These are phyloP conservation scores for Baronia brevicornis DNA, from an alignment of 2,888 invertebrate species.

Conservation along the genomic window DNA sequence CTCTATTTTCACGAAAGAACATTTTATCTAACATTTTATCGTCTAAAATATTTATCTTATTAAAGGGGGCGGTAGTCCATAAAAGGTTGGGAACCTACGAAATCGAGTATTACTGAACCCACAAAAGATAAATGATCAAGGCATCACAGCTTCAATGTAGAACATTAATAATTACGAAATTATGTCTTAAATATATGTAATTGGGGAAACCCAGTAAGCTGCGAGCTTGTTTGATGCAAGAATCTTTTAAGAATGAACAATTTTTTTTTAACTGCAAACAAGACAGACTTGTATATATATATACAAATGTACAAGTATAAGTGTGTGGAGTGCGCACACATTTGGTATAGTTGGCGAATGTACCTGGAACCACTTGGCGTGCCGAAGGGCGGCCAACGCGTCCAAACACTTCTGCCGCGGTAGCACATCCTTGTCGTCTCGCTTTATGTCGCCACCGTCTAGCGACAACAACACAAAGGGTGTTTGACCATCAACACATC, in stretches of 20 bases:
- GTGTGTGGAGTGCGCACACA: constrained; percentile 60
- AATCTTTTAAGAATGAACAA: constrained; percentile 25
- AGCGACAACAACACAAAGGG: constrained; percentile 79
- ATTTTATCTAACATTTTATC: no score
- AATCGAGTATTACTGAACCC: neutral
- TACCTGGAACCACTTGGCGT: constrained; percentile 99
- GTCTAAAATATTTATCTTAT: no score
- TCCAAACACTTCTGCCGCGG: constrained; percentile 99
- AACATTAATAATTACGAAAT: neutral
- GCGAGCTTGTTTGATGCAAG: constrained; percentile 15
- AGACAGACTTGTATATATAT: no score
- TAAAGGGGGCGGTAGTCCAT: no score
- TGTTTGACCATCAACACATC: constrained; percentile 83
- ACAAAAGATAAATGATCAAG: constrained; percentile 6
- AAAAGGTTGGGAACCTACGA: no score
- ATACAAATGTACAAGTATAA: no score
- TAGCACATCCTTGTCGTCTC: constrained; percentile 94
- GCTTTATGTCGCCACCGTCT: constrained; percentile 78
- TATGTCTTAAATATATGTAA: neutral
- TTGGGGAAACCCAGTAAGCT: neutral
- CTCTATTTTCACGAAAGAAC: no score
- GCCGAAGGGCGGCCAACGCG: constrained; percentile 99
- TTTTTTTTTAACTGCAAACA: constrained; percentile 8
- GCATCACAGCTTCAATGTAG: no score
- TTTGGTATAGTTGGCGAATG: constrained; percentile 65